These are phyloP conservation scores for Himantopus leucocephalus DNA, from an alignment of 2,113 vertebrate species.

Conservation along the genomic window DNA sequence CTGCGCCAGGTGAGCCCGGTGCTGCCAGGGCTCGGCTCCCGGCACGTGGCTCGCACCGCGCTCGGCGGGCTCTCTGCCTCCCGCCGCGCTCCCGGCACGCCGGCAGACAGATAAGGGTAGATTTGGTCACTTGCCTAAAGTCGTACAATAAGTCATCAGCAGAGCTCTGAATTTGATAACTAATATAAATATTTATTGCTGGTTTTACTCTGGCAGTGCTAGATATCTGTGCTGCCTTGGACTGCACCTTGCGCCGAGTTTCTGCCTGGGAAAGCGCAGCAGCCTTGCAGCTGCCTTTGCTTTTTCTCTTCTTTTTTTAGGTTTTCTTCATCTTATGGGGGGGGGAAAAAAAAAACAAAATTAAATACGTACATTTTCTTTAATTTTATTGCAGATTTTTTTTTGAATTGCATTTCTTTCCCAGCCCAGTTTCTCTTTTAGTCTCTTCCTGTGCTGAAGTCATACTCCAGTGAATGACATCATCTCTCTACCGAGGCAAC, in stretches of 20 bases:
- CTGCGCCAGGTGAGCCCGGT: neutral
- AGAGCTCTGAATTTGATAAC: neutral
- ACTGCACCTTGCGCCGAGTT: neutral
- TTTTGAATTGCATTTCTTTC: neutral
- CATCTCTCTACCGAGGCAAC: neutral
- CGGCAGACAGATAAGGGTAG: neutral
- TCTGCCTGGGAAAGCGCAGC: neutral
- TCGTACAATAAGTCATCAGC: neutral
- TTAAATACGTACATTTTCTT: neutral
- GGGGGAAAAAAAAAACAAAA: neutral
- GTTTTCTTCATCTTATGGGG: no score
- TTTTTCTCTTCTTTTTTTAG: neutral
- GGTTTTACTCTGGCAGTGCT: neutral
- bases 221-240: neutral
- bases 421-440: no score
- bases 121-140: neutral
- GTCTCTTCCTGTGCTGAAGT: neutral
- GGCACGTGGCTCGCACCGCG: neutral
- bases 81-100: neutral
- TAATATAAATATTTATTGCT: neutral
- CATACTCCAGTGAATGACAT: accelerated
- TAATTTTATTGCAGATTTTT: no score
- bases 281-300: neutral
- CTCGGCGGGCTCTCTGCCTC: neutral
- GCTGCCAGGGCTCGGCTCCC: neutral